phyloP scores from a whole-genome alignment of 2,888 invertebrate species.

The Andrena flavipes region DNA sequence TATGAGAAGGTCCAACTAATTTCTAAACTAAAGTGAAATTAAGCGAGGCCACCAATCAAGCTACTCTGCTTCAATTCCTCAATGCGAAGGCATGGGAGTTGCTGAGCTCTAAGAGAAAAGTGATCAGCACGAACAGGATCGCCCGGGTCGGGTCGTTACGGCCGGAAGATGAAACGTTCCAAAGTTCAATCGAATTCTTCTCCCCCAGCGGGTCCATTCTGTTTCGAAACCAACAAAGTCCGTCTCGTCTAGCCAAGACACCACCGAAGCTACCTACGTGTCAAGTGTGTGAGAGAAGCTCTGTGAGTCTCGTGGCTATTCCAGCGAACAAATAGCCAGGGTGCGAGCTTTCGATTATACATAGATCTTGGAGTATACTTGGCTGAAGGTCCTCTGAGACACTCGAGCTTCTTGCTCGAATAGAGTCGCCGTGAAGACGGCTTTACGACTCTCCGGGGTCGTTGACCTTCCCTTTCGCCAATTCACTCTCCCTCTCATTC shows the following conservation, averaged over 20 bases:
- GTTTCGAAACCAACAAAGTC: background rate
- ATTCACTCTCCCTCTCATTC: slow-evolving; percentile 66
- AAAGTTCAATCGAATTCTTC: background rate
- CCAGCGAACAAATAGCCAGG: background rate
- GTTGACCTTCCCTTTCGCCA: slow-evolving; percentile 57
- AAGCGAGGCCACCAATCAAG: no score
- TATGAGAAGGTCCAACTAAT: no score
- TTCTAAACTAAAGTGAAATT: no score
- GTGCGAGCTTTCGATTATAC: slow-evolving; percentile 6
- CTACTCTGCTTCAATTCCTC: no score
- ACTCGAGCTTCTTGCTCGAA: slow-evolving; percentile 23
- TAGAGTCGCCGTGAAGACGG: slow-evolving; percentile 42
- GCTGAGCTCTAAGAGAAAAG: background rate
- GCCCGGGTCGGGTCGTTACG: no score
- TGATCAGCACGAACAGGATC: background rate
- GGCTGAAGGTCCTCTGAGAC: background rate
- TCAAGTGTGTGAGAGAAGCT: background rate
- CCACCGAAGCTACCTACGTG: background rate
- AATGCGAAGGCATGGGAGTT: background rate
- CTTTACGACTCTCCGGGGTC: slow-evolving; percentile 33
- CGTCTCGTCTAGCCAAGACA: background rate
- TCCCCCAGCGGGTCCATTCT: background rate
- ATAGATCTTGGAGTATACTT: slow-evolving; percentile 16
- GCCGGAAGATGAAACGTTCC: background rate
- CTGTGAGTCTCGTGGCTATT: background rate